phyloP scores from a whole-genome alignment of 2,113 vertebrate genomes.

The Peromyscus leucopus region DNA sequence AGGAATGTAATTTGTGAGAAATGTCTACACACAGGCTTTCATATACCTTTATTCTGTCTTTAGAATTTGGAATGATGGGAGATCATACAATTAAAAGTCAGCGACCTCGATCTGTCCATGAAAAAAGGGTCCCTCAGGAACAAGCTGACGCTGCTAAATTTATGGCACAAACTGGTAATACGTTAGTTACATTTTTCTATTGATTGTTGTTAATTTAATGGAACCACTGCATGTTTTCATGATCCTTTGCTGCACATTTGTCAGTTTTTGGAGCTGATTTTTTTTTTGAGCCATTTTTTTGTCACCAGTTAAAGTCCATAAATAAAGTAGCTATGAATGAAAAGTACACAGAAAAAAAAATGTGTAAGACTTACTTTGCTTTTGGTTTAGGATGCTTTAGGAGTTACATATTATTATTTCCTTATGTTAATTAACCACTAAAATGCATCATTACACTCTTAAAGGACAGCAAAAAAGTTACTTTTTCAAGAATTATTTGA shows the following conservation, averaged over 20 bases:
- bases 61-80: constrained; percentile 99
- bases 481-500: constrained; percentile 41
- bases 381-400: constrained; percentile 59
- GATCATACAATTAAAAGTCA: constrained; percentile 99
- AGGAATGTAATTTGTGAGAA: constrained; percentile 91
- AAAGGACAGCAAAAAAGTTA: constrained; percentile 52
- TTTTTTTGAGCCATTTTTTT: constrained; percentile 89
- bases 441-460: constrained; percentile 48
- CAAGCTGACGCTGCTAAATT: constrained; percentile 99
- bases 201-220: constrained; percentile 99
- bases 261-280: constrained; percentile 94
- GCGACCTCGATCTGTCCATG: constrained; percentile 99
- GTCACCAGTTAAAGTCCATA: constrained; percentile 93
- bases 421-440: constrained; percentile 45
- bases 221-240: constrained; percentile 99
- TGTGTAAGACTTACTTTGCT: constrained; percentile 73
- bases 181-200: constrained; percentile 99
- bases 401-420: constrained; percentile 46
- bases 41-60: constrained; percentile 99
- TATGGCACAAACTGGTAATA: constrained; percentile 99
- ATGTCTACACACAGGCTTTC: constrained; percentile 96
- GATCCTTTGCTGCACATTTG: constrained; percentile 96
- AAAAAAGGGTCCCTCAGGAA: constrained; percentile 99
- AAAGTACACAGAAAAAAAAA: constrained; percentile 64
- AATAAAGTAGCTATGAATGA: constrained; percentile 91